These are phyloP conservation scores for Acanthosepion esculentum DNA, from an alignment of 2,888 invertebrate species.

Conservation along the genomic window DNA sequence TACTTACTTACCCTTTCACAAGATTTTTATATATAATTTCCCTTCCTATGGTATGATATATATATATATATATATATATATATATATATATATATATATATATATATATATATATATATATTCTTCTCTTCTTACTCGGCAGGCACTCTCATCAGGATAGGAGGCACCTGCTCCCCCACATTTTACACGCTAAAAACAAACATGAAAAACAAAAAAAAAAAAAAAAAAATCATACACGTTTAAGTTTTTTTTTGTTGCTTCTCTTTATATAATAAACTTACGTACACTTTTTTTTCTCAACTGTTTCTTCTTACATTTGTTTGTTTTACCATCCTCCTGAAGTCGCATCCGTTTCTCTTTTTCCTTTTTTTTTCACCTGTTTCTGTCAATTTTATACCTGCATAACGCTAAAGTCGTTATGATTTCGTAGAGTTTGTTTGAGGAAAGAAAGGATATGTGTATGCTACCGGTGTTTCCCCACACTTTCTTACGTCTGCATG, in stretches of 20 bases:
- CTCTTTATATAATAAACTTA: not conserved
- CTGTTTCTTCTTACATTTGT: not conserved
- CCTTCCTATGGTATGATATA: not conserved
- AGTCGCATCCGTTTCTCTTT: not conserved
- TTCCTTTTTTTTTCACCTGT: not conserved
- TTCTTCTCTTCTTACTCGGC: not conserved
- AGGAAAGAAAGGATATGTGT: not conserved
- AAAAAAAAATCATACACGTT: not conserved
- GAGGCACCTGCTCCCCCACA: not conserved
- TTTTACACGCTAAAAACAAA: not conserved
- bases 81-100: not conserved
- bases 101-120: not conserved
- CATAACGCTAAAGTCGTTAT: not conserved
- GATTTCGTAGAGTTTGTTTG: not conserved
- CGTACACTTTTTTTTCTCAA: not conserved
- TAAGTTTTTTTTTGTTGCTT: not conserved
- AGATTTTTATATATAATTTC: too few relatives aligned
- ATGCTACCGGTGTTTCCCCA: not conserved
- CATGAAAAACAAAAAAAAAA: too few relatives aligned
- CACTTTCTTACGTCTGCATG: not conserved
- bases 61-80: constrained; percentile 15
- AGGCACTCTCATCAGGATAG: not conserved
- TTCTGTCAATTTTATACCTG: constrained; percentile 33
- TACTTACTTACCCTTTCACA: too few relatives aligned
- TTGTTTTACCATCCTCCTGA: not conserved